These are phyloP conservation scores for Beris chalybata DNA, from an alignment of 2,888 invertebrate genomes.

Conservation along the genomic window DNA sequence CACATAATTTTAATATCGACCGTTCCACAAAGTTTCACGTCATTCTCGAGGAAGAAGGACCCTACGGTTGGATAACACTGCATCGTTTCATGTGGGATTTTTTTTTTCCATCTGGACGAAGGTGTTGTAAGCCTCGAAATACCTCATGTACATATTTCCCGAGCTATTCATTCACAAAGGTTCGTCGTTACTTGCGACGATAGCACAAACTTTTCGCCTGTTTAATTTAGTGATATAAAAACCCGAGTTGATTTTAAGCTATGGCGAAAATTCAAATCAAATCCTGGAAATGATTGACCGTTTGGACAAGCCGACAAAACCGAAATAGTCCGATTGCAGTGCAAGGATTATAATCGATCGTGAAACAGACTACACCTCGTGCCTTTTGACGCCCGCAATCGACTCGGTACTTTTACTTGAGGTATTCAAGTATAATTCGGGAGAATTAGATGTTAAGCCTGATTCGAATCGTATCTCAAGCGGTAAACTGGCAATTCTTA, in stretches of 20 bases:
- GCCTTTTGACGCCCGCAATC: constrained; percentile 86
- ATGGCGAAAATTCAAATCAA: constrained; percentile 69
- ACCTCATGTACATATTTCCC: constrained; percentile 67
- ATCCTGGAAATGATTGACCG: constrained; percentile 60
- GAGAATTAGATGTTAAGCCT: constrained; percentile 69
- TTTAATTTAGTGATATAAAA: constrained; percentile 77
- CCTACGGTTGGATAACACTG: constrained; percentile 75
- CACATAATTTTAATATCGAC: constrained; percentile 69
- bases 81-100: constrained; percentile 84
- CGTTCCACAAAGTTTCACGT: constrained; percentile 64
- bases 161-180: constrained; percentile 79
- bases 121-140: constrained; percentile 86
- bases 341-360: constrained; percentile 80
- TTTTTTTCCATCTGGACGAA: constrained; percentile 79
- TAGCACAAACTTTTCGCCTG: constrained; percentile 80
- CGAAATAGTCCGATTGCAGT: constrained; percentile 63
- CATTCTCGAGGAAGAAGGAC: constrained; percentile 79
- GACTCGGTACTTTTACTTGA: constrained; percentile 91
- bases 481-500: constrained; percentile 58
- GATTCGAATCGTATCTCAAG: constrained; percentile 62
- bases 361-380: constrained; percentile 82
- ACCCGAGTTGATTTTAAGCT: constrained; percentile 65
- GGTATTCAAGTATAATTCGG: constrained; percentile 80
- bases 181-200: constrained; percentile 69
- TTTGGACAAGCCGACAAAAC: constrained; percentile 46